Evolutionary conservation across 2,888 invertebrate genomes (phyloP), one percentile per base, ranked within the genome.

Genomic region (Drosophila sordidula): DNA sequence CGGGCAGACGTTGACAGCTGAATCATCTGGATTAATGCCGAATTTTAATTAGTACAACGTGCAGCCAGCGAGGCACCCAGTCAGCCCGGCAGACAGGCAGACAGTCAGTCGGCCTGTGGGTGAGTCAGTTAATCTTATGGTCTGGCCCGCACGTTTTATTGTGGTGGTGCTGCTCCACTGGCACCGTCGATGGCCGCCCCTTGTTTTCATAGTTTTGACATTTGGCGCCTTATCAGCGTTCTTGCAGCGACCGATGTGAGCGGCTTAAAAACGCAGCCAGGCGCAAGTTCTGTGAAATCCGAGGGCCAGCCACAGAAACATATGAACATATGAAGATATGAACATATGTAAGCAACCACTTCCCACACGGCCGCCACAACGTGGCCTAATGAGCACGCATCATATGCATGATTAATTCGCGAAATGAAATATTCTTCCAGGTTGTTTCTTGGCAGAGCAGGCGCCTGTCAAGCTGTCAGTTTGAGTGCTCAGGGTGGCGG

Each of bases 11-110:
- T 69, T 85, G 88, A 80, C 75, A 83, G 90, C 87, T 87, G 89
- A 89, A 87, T 89, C 90, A 87, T 88, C 83, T 79, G 90, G 90
- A 88, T 89, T 90, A 88, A 80, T 89, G 81, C 81, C 79, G 89
- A 89, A 89, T 89, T 89, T 89, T 89, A 89, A 90, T 89, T 89
- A 90, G 81, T 83, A 81, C 81, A 79, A 83, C 83, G 78, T 75
- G 68, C 71, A 62, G 62, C 49, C 41, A 39, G 2, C 26, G 32
- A 49, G 67, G 14, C 59, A 52, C 29, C 3, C 54, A 41, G 34
- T 1, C 64, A 26, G 34, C 26, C 57, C 46, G 42, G 9, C 59
- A 46, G 42, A 2, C 46, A 67, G 50, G 4, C 44, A 49, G 11
- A 8, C 16, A 42, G 39, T 12, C 55, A 29, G 16, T 32, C 46